Evolutionary conservation across 2,797 vertebrate species (phyloP).

Genomic region (Onychomys arenicola): DNA sequence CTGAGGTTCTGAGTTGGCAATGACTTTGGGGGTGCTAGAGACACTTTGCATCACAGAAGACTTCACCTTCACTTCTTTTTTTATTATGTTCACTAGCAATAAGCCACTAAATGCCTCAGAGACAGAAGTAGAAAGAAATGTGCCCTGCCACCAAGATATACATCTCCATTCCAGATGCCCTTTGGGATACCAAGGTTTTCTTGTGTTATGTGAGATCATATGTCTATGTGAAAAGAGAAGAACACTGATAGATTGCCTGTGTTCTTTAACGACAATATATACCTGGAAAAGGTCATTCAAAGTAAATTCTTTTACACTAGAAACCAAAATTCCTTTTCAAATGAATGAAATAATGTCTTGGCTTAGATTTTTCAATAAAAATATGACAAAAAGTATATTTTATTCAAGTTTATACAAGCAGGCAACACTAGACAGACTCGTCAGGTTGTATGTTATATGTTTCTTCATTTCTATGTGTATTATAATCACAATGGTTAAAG

Average conservation of each 20-base stretch:
- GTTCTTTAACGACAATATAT: not conserved
- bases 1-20: not conserved
- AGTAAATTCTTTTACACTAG: not conserved
- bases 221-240: not conserved
- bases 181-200: not conserved
- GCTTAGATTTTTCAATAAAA: constrained; percentile 35
- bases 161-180: not conserved
- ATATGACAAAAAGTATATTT: not conserved
- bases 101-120: constrained; percentile 9
- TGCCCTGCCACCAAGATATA: not conserved
- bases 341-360: not conserved
- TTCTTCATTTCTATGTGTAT: not conserved
- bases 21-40: accelerated
- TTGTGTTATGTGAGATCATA: not conserved
- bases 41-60: not conserved
- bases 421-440: not conserved
- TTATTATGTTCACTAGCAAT: not conserved
- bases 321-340: not conserved
- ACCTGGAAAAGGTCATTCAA: not conserved
- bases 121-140: not conserved
- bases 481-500: not conserved
- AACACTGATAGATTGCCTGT: not conserved
- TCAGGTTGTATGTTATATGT: not conserved
- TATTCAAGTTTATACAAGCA: not conserved
- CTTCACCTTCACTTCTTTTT: not conserved